These are phyloP conservation scores for Okamejei kenojei DNA, from an alignment of 2,797 vertebrate species.

Conservation along the genomic window DNA sequence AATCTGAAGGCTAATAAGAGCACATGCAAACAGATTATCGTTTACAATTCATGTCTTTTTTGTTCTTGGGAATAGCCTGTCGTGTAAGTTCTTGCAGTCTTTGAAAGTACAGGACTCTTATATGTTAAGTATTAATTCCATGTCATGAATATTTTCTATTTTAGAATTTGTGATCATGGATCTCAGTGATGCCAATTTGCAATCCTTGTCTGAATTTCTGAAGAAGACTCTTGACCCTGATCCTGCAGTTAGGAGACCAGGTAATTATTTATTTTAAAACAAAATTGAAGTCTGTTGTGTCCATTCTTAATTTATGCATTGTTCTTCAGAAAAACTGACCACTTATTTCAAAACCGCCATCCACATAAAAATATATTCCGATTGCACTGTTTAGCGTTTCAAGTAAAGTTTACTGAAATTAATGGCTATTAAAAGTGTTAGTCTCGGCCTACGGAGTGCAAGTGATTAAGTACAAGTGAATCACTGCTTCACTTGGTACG, in stretches of 20 bases:
- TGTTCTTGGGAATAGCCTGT: background rate
- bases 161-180: conserved; percentile 72
- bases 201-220: conserved; percentile 86
- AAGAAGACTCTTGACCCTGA: conserved; percentile 93
- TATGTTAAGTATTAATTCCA: background rate
- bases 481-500: too few species aligned
- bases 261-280: conserved; percentile 53
- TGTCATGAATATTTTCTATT: background rate
- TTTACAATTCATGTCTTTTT: background rate
- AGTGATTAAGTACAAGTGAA: too few species aligned
- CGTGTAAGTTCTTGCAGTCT: too few species aligned
- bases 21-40: background rate
- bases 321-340: background rate
- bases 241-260: conserved; percentile 85
- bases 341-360: background rate
- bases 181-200: conserved; percentile 89
- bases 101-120: background rate
- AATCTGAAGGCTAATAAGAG: background rate
- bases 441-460: too few species aligned
- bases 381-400: background rate
- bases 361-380: background rate
- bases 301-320: background rate
- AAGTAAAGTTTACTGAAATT: background rate
- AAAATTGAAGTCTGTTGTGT: background rate
- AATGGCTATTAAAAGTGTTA: too few species aligned